Percentiles rank a stretch among this genome's conserved stretches.
Conservation (phyloP, 2,888 invertebrate species). For the Syrphus vitripennis region DNA sequence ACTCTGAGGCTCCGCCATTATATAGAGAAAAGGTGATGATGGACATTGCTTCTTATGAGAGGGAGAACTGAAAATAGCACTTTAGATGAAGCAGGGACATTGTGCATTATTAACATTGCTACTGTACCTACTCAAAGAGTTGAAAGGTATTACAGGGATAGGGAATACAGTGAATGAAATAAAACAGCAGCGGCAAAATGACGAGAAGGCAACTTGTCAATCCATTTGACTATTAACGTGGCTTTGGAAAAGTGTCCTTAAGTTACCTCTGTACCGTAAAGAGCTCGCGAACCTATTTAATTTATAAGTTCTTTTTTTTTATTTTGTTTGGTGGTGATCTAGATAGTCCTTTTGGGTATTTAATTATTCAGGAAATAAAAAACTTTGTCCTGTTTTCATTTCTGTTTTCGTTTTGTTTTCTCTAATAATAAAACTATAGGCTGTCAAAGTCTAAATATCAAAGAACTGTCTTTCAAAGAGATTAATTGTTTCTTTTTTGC, state of each 20-base stretch:
- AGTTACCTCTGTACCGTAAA: constrained; percentile 9
- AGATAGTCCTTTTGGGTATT: constrained; percentile 9
- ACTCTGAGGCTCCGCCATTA: neutral
- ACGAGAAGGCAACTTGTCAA: constrained; percentile 58
- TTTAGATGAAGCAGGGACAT: constrained; percentile 42
- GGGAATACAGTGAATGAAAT: neutral
- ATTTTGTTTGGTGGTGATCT: constrained; percentile 13
- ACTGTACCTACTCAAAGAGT: constrained; percentile 2
- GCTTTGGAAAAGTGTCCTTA: constrained; percentile 54
- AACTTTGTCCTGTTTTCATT: neutral
- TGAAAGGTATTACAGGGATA: neutral
- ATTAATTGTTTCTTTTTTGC: constrained; percentile 1
- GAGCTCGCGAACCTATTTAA: constrained; percentile 29
- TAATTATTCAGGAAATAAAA: constrained; percentile 13
- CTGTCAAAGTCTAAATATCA: constrained; percentile 28
- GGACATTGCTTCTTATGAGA: constrained; percentile 59
- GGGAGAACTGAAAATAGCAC: constrained; percentile 60
- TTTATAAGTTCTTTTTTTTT: constrained; percentile 4
- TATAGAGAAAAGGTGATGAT: constrained; percentile 46
- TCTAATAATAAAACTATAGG: constrained; percentile 59
- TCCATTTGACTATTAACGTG: constrained; percentile 57
- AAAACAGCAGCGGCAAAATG: constrained; percentile 25
- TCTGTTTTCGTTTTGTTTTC: constrained; percentile 3
- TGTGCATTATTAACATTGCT: constrained; percentile 43
- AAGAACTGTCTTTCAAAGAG: constrained; percentile 17